These are phyloP conservation scores for Oceanodroma tethys DNA, from an alignment of 2,113 vertebrate species.

Conservation along the genomic window DNA sequence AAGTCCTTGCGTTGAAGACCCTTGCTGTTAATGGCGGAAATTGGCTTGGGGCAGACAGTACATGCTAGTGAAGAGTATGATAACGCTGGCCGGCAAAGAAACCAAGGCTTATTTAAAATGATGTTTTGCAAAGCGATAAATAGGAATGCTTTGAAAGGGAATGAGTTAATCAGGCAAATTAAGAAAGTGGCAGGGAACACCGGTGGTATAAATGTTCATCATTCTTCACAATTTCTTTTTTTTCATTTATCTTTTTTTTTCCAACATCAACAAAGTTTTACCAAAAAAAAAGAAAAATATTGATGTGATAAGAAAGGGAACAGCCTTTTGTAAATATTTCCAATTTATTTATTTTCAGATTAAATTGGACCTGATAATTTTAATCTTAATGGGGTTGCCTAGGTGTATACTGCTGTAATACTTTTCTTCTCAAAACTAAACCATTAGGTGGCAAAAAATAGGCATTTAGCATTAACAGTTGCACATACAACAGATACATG, in stretches of 20 bases:
- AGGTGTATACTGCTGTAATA: background rate
- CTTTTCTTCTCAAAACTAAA: background rate
- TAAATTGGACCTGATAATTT: background rate
- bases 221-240: background rate
- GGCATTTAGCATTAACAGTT: background rate
- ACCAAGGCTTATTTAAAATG: background rate
- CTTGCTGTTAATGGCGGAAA: background rate
- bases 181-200: background rate
- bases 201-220: background rate
- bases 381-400: background rate
- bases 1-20: background rate
- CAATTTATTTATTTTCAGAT: background rate
- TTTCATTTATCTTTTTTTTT: background rate
- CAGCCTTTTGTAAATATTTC: background rate
- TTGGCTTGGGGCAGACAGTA: background rate
- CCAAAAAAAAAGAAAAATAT: background rate
- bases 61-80: background rate
- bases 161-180: background rate
- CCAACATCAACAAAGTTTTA: background rate
- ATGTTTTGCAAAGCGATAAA: background rate
- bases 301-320: background rate
- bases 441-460: background rate
- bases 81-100: background rate
- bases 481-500: background rate
- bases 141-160: background rate